Evolutionary conservation across 2,797 vertebrate genomes (phyloP).

Genomic region (Megaceryle alcyon): DNA sequence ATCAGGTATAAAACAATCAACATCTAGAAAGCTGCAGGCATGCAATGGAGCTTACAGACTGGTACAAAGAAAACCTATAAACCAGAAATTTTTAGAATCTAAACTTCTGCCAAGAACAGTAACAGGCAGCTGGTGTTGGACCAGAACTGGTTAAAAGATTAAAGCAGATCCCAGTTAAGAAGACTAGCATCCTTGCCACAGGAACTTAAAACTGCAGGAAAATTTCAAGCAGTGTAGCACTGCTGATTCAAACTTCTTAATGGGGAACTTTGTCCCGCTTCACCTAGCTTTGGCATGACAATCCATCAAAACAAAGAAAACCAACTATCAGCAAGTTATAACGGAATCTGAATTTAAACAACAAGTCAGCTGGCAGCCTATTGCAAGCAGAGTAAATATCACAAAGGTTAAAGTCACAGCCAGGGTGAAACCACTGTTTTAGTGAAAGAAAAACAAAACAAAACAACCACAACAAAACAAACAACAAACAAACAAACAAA

Average conservation of each 20-base stretch:
- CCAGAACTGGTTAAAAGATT: not conserved
- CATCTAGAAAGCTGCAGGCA: not conserved
- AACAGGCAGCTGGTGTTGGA: not conserved
- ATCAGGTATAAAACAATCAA: not conserved
- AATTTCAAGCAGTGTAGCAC: not conserved
- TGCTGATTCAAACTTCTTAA: not conserved
- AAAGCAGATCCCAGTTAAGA: not conserved
- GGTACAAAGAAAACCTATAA: not conserved
- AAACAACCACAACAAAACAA: not conserved
- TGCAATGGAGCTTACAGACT: not conserved
- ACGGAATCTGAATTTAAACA: not conserved
- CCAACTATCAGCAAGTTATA: not conserved
- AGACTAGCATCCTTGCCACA: not conserved
- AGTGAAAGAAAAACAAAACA: not conserved
- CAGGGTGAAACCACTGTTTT: not conserved
- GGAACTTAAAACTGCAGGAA: not conserved
- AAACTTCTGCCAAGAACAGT: not conserved
- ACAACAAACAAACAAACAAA: not conserved
- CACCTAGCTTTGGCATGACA: not conserved
- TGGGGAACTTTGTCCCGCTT: not conserved
- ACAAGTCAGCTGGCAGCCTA: not conserved
- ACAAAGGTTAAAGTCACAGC: not conserved
- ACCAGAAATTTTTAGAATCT: not conserved
- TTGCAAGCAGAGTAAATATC: not conserved
- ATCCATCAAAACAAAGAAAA: constrained; percentile 11